These are phyloP conservation scores for Poliocrania exsul DNA, from an alignment of 2,797 vertebrate species.

Conservation along the genomic window DNA sequence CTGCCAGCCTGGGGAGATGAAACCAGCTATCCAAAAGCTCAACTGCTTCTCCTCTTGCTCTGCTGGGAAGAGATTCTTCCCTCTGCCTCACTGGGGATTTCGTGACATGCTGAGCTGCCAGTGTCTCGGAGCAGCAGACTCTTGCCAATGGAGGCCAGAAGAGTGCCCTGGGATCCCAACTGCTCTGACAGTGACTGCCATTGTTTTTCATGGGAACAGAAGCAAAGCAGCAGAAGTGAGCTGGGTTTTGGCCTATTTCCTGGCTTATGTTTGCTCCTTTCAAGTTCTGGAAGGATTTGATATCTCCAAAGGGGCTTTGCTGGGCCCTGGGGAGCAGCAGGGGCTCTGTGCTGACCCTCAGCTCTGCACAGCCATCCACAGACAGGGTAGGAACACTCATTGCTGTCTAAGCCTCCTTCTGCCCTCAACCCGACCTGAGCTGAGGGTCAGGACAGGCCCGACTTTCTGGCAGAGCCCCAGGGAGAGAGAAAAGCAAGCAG, in stretches of 20 bases:
- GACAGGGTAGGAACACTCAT: not conserved
- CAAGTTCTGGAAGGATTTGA: not conserved
- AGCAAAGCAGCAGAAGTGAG: not conserved
- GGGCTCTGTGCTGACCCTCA: not conserved
- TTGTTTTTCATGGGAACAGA: slow-evolving; percentile 51
- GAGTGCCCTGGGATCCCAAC: not conserved
- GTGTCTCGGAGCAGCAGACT: not conserved
- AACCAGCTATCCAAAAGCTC: not conserved
- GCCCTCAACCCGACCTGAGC: not conserved
- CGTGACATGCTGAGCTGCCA: not conserved
- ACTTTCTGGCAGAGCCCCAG: not conserved
- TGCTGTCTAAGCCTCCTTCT: not conserved
- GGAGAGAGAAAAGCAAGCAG: not conserved
- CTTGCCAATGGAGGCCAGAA: not conserved
- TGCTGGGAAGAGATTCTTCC: not conserved
- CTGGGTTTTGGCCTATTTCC: slow-evolving; percentile 26
- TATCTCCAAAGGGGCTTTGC: not conserved
- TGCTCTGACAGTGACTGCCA: slow-evolving; percentile 5
- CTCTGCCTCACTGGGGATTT: not conserved
- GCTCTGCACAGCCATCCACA: fast-evolving
- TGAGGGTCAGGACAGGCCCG: not conserved
- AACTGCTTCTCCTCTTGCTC: not conserved
- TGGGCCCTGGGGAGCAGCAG: not conserved
- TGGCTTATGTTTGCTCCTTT: slow-evolving; percentile 1
- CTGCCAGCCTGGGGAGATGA: not conserved